Evolutionary conservation across 2,888 invertebrate genomes (phyloP).

Genomic region (Agapostemon virescens): DNA sequence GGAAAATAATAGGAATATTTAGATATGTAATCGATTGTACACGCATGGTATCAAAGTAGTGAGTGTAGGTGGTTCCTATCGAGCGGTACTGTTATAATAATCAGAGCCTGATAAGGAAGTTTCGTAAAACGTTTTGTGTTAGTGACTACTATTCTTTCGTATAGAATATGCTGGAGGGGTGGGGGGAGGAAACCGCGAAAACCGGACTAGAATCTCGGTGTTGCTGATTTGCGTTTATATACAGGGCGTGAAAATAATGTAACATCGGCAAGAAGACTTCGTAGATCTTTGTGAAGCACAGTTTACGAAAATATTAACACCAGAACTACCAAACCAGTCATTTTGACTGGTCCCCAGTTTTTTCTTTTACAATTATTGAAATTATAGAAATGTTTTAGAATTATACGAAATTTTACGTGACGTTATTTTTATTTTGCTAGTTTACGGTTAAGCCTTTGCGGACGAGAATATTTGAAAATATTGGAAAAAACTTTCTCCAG

Average conservation of each 20-base stretch:
- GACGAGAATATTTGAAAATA: no score
- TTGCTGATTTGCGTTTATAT: constrained; percentile 18
- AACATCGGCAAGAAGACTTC: background rate
- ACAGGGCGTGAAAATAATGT: constrained; percentile 21
- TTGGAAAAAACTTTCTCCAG: no score
- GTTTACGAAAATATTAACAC: background rate
- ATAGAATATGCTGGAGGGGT: constrained; percentile 11
- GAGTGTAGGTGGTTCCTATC: constrained; percentile 51
- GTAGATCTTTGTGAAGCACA: background rate
- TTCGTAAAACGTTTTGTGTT: constrained; percentile 37
- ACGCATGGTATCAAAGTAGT: background rate
- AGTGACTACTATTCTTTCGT: constrained; percentile 19
- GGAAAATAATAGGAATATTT: constrained; percentile 16
- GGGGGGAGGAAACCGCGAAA: constrained; percentile 35
- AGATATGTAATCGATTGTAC: constrained; percentile 25
- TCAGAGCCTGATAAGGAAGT: constrained; percentile 42
- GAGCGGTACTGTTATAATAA: constrained; percentile 38
- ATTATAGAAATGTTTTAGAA: no score
- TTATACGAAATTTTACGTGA: no score
- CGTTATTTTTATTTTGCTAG: background rate
- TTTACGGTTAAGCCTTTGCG: no score
- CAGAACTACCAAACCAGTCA: no score
- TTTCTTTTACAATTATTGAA: no score
- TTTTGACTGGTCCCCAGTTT: no score
- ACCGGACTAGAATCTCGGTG: constrained; percentile 11